Conservation (phyloP, 2,888 invertebrate species). For the Tridacna gigas region DNA sequence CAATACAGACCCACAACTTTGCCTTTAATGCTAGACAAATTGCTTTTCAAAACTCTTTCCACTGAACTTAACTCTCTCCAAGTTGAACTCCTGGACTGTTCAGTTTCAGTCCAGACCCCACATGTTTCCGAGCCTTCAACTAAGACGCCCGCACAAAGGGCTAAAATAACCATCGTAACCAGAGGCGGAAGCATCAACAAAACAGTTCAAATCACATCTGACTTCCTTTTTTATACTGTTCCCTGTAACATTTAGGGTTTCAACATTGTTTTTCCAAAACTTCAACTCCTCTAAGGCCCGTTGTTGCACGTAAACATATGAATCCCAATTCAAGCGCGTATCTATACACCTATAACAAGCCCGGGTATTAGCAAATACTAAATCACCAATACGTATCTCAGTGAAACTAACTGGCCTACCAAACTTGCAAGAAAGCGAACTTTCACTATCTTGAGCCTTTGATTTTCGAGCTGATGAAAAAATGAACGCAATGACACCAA, state of each 20-base stretch:
- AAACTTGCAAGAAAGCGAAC: slow-evolving; percentile 16
- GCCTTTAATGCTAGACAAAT: not conserved
- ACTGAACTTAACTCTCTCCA: slow-evolving; percentile 13
- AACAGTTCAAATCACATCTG: not conserved
- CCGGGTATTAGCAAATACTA: slow-evolving; percentile 10
- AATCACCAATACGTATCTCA: slow-evolving; percentile 25
- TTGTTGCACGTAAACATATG: not conserved
- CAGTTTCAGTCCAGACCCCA: slow-evolving; percentile 4
- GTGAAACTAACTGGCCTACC: slow-evolving; percentile 29
- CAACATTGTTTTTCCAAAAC: slow-evolving; percentile 26
- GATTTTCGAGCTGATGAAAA: not conserved
- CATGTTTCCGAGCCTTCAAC: slow-evolving; percentile 12
- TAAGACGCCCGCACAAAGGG: slow-evolving; percentile 19
- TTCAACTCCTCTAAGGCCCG: slow-evolving; percentile 14
- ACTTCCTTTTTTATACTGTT: not conserved
- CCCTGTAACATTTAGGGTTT: not conserved
- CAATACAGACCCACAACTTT: not conserved
- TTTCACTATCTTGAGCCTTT: not conserved
- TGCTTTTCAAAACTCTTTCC: slow-evolving; percentile 21
- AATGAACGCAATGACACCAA: not conserved
- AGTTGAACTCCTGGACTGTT: slow-evolving; percentile 13
- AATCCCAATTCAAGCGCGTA: slow-evolving; percentile 21
- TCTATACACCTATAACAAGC: slow-evolving; percentile 10
- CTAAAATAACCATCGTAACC: slow-evolving; percentile 22
- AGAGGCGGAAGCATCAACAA: slow-evolving; percentile 6